Percentiles rank a stretch among this genome's conserved stretches.
Evolutionary conservation across 2,888 invertebrate species (phyloP).

Genomic region (Crepidodera aurea): DNA sequence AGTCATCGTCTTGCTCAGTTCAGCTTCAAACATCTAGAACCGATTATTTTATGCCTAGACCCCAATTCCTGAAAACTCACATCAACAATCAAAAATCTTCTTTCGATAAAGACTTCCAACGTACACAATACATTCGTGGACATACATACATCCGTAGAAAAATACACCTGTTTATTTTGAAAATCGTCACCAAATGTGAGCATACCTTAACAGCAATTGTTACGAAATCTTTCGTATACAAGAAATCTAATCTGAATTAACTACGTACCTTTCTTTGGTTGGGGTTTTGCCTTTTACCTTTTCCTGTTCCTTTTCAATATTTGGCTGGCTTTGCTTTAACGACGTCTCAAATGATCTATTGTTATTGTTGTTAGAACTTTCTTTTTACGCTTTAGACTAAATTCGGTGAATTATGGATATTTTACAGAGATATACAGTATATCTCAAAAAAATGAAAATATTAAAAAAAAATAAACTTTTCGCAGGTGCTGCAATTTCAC

Average conservation of each 20-base stretch:
- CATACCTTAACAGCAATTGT: too few species aligned
- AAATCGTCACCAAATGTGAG: too few species aligned
- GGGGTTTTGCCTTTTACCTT: neutral
- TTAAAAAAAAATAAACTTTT: neutral
- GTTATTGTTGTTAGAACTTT: conserved; percentile 13
- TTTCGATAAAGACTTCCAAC: too few species aligned
- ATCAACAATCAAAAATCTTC: too few species aligned
- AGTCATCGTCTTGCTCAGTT: too few species aligned
- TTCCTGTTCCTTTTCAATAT: conserved; percentile 1
- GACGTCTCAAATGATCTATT: conserved; percentile 9
- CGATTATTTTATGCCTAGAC: too few species aligned
- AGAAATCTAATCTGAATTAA: conserved; percentile 17
- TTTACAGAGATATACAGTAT: neutral
- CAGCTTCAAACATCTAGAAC: too few species aligned
- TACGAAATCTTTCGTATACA: neutral
- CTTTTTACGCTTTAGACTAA: conserved; percentile 15
- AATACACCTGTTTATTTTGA: too few species aligned
- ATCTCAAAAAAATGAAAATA: neutral
- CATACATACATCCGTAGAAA: too few species aligned
- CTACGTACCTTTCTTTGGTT: conserved; percentile 1
- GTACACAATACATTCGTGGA: too few species aligned
- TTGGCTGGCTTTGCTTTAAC: conserved; percentile 1
- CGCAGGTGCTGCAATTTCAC: too few species aligned
- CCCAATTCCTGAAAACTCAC: too few species aligned
- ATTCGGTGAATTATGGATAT: conserved; percentile 7